Percentiles rank a stretch among this genome's conserved stretches.
Evolutionary conservation across 2,888 invertebrate species (phyloP).

Genomic region (Cheiracanthium punctorium): DNA sequence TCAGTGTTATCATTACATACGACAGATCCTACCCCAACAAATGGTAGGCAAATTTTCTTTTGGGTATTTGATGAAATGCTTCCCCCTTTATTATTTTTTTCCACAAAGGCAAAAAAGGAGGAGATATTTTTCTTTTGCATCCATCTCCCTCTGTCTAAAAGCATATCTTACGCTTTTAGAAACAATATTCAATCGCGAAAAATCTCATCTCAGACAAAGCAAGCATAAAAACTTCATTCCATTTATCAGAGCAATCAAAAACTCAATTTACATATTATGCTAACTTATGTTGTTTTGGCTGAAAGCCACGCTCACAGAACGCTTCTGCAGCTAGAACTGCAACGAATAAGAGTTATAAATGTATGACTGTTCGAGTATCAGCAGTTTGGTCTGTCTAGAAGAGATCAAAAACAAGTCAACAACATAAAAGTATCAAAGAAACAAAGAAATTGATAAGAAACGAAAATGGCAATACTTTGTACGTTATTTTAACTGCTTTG

Average conservation of each 20-base stretch:
- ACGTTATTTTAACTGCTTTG: slow-evolving; percentile 42
- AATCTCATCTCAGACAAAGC: slow-evolving; percentile 67
- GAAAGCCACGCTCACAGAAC: slow-evolving; percentile 48
- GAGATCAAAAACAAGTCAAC: slow-evolving; percentile 11
- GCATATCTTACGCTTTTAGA: slow-evolving; percentile 64
- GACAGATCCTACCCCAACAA: slow-evolving; percentile 39
- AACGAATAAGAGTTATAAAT: slow-evolving; percentile 64
- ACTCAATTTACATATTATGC: slow-evolving; percentile 70
- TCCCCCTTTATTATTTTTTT: not conserved
- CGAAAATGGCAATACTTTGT: slow-evolving; percentile 37
- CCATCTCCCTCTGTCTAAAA: slow-evolving; percentile 43
- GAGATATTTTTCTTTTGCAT: slow-evolving; percentile 6
- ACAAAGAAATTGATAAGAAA: slow-evolving; percentile 26
- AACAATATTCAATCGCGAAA: slow-evolving; percentile 69
- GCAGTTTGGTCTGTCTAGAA: slow-evolving; percentile 56
- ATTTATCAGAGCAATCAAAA: slow-evolving; percentile 70
- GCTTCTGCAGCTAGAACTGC: slow-evolving; percentile 16
- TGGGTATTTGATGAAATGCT: slow-evolving; percentile 24
- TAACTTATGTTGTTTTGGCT: slow-evolving; percentile 69
- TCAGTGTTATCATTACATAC: slow-evolving; percentile 35
- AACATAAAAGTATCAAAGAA: slow-evolving; percentile 11
- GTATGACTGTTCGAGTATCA: slow-evolving; percentile 61
- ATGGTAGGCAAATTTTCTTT: slow-evolving; percentile 37
- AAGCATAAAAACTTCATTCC: slow-evolving; percentile 69
- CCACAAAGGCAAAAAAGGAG: not conserved